Conservation (phyloP, 1,140 invertebrate genomes). For the Nebria ingens region DNA sequence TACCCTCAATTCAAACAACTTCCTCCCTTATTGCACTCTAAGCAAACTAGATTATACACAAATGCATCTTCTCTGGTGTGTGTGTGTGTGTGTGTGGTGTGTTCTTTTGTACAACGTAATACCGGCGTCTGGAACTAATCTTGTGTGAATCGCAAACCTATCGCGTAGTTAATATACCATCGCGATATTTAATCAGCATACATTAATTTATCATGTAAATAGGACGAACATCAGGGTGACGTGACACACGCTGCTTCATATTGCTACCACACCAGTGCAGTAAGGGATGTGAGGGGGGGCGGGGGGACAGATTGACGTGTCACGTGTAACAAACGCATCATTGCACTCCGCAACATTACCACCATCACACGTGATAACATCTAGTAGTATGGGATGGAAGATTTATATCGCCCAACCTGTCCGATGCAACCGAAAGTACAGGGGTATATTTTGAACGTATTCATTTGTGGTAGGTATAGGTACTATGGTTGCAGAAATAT, state of each 20-base stretch:
- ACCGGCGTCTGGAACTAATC: neutral
- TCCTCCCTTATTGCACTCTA: neutral
- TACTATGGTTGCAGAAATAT: no score
- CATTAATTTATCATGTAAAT: conserved; percentile 8
- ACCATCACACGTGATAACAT: conserved; percentile 3
- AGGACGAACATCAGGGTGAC: neutral
- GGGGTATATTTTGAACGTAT: no score
- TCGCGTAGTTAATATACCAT: neutral
- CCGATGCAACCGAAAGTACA: neutral
- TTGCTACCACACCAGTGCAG: neutral
- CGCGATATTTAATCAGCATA: conserved; percentile 5
- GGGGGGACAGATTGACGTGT: neutral
- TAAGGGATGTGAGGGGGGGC: neutral
- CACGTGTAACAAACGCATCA: neutral
- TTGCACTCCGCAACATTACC: neutral
- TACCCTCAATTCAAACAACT: neutral
- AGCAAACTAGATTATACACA: neutral
- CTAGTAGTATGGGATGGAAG: conserved; percentile 2
- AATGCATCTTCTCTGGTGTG: no score
- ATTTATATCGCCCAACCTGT: conserved; percentile 2
- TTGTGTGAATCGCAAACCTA: neutral
- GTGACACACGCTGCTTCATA: neutral
- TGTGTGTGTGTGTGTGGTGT: no score
- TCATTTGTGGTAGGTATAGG: no score
- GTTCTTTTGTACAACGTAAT: neutral